Conservation (phyloP, 2,888 invertebrate genomes). For the Coelopa pilipes region DNA sequence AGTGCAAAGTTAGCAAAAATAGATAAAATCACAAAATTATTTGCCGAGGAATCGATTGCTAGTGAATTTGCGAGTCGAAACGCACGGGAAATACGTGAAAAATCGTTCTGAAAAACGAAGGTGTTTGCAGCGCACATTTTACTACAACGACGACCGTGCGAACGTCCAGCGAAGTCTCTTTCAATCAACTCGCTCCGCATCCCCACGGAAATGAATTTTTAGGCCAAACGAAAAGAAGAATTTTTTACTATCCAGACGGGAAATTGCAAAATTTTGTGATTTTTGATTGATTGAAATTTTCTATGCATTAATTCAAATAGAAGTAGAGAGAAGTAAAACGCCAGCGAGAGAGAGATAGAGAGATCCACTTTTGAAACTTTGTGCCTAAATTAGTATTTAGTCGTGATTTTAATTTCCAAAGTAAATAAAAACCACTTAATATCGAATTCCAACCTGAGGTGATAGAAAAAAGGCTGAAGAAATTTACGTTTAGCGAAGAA, state of each 20-base stretch:
- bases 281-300: background rate
- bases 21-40: conserved; percentile 48
- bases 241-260: conserved; percentile 28
- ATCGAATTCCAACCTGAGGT: conserved; percentile 59
- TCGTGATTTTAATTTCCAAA: conserved; percentile 28
- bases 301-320: conserved; percentile 3
- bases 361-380: conserved; percentile 48
- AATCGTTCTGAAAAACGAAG: conserved; percentile 39
- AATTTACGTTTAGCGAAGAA: conserved; percentile 27
- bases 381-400: conserved; percentile 50
- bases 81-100: conserved; percentile 49
- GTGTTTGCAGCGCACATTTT: conserved; percentile 39
- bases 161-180: conserved; percentile 41
- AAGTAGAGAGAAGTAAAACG: conserved; percentile 2
- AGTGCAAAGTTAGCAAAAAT: conserved; percentile 58
- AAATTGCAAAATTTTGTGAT: conserved; percentile 19
- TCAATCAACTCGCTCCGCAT: conserved; percentile 11
- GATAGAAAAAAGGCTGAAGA: conserved; percentile 64
- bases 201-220: conserved; percentile 51
- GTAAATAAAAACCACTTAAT: conserved; percentile 21
- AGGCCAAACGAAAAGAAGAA: conserved; percentile 20
- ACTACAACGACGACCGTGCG: conserved; percentile 24
- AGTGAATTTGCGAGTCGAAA: conserved; percentile 51
- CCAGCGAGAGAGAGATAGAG: background rate
- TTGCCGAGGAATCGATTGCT: conserved; percentile 49